Percentiles rank a stretch among this genome's conserved stretches.
phyloP scores from a whole-genome alignment of 2,888 invertebrate species.

The Lymantria dispar region DNA sequence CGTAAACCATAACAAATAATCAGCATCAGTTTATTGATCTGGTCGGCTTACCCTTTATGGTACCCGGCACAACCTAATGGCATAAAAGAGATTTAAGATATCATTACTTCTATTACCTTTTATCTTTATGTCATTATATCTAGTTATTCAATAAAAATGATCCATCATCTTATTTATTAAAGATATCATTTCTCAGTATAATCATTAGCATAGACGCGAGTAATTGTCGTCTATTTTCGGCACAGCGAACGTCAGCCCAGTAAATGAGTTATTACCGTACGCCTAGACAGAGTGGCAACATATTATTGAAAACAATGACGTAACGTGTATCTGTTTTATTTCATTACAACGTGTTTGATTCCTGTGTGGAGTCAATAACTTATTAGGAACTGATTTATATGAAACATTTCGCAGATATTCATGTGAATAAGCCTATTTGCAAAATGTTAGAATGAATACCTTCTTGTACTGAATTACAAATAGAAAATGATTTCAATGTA shows the following conservation, averaged over 20 bases:
- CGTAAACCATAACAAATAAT: no score
- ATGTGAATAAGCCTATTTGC: neutral
- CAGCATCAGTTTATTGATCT: no score
- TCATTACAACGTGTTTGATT: slow-evolving; percentile 1
- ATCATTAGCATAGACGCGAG: slow-evolving; percentile 3
- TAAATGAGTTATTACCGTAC: slow-evolving; percentile 24
- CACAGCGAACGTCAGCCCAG: slow-evolving; percentile 10
- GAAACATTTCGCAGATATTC: neutral
- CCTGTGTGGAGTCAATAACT: neutral
- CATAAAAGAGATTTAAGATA: neutral
- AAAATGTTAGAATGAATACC: no score
- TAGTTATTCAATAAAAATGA: neutral
- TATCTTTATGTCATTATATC: neutral
- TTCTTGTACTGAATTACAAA: no score
- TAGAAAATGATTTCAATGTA: no score
- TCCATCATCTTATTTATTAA: neutral
- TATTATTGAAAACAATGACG: slow-evolving; percentile 8
- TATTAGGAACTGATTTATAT: neutral
- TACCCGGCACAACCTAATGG: neutral
- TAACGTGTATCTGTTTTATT: neutral
- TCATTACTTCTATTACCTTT: neutral
- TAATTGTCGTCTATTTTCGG: slow-evolving; percentile 27
- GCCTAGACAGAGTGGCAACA: slow-evolving; percentile 31
- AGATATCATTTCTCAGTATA: neutral
- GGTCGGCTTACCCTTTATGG: neutral